phyloP scores from a whole-genome alignment of 2,113 vertebrate genomes.

The Mellivora capensis region DNA sequence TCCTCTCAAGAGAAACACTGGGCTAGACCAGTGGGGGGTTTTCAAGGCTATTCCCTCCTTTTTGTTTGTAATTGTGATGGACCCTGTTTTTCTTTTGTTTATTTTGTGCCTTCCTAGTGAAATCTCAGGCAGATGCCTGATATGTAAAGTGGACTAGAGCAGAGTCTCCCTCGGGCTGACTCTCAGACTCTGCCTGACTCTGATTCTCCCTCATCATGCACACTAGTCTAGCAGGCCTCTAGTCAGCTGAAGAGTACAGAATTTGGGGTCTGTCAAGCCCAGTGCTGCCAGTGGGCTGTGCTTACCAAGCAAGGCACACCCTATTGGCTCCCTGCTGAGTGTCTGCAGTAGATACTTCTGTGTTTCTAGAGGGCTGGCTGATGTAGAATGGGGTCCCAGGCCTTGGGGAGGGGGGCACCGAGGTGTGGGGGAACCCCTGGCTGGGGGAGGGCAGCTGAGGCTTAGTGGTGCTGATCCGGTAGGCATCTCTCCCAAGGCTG shows the following conservation, averaged over 20 bases:
- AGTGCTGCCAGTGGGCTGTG: not conserved
- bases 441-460: accelerated
- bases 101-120: not conserved
- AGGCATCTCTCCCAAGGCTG: not conserved
- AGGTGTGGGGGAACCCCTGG: not conserved
- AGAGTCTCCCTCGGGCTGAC: not conserved
- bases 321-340: too few species aligned
- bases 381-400: not conserved
- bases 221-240: not conserved
- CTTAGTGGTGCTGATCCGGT: not conserved
- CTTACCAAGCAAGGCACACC: not conserved
- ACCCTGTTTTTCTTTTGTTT: not conserved
- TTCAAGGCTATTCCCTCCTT: not conserved
- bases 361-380: not conserved
- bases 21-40: not conserved
- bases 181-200: not conserved
- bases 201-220: not conserved
- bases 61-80: not conserved
- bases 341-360: not conserved
- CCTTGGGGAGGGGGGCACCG: not conserved
- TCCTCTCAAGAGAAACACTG: not conserved
- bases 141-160: not conserved
- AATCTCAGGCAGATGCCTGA: not conserved
- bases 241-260: not conserved
- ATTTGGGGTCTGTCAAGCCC: not conserved